Conservation (phyloP, 2,888 invertebrate species). For the Portevinia maculata region DNA sequence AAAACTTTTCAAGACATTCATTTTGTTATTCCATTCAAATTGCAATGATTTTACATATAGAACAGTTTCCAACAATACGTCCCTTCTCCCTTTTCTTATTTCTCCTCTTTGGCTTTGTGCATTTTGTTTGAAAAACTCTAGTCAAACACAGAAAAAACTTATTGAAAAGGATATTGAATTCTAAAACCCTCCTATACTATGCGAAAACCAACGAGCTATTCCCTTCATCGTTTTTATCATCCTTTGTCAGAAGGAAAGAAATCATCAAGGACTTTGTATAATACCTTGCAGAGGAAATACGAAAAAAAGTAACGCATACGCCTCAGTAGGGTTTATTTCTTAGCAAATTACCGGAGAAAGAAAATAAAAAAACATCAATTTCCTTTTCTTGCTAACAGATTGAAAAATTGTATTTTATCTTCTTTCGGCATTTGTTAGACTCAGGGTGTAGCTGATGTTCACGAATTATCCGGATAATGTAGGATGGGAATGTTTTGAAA, state of each 20-base stretch:
- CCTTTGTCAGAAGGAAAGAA: not conserved
- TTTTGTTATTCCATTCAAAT: not conserved
- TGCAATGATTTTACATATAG: not conserved
- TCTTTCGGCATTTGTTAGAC: slow-evolving; percentile 7
- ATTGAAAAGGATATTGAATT: slow-evolving; percentile 30
- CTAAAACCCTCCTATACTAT: not conserved
- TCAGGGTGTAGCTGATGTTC: not conserved
- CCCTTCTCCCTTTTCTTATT: slow-evolving; percentile 23
- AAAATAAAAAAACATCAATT: slow-evolving; percentile 8
- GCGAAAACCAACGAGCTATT: slow-evolving; percentile 16
- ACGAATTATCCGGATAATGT: slow-evolving; percentile 2
- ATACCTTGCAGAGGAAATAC: not conserved
- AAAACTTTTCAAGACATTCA: too few species aligned
- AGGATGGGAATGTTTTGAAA: not conserved
- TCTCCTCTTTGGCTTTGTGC: slow-evolving; percentile 48
- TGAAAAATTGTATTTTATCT: slow-evolving; percentile 34
- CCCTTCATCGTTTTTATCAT: not conserved
- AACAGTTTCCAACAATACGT: not conserved
- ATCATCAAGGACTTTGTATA: slow-evolving; percentile 3
- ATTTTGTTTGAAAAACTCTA: slow-evolving; percentile 18
- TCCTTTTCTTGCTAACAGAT: slow-evolving; percentile 44
- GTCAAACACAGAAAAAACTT: slow-evolving; percentile 23
- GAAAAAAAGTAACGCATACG: slow-evolving; percentile 26
- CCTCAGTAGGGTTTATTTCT: slow-evolving; percentile 29
- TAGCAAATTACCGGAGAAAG: slow-evolving; percentile 6